Percentiles rank a stretch among this genome's conserved stretches.
These are phyloP conservation scores for Felis chaus DNA, from an alignment of 2,113 vertebrate genomes.

Conservation along the genomic window DNA sequence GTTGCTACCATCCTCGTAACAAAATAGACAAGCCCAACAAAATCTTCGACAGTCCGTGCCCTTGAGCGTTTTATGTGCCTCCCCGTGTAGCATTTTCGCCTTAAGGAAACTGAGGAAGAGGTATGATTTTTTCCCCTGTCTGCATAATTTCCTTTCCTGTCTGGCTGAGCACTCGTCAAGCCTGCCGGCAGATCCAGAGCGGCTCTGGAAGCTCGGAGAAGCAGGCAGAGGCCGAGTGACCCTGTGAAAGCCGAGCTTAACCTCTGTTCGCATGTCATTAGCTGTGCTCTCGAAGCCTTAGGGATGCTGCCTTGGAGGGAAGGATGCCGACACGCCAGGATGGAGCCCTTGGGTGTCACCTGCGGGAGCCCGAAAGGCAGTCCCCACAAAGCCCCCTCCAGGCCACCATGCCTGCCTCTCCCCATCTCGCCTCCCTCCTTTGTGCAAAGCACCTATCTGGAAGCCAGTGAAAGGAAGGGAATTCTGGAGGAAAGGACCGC, in stretches of 20 bases:
- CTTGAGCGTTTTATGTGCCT: background rate
- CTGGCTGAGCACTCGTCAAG: background rate
- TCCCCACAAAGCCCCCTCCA: too few species aligned
- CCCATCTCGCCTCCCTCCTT: background rate
- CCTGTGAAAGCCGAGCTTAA: background rate
- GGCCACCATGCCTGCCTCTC: background rate
- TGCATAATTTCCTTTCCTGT: background rate
- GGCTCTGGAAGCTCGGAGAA: background rate
- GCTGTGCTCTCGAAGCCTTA: rapidly evolving
- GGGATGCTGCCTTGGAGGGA: rapidly evolving
- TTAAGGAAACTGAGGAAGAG: background rate
- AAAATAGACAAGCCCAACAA: background rate
- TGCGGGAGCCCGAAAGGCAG: background rate
- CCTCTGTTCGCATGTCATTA: background rate
- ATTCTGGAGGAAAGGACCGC: background rate
- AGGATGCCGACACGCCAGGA: rapidly evolving
- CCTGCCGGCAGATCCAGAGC: rapidly evolving
- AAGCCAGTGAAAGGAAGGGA: background rate
- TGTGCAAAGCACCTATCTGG: background rate
- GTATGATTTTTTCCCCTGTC: background rate
- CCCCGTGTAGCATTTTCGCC: background rate
- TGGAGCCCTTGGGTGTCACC: background rate
- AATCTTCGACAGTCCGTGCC: background rate
- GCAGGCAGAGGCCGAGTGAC: background rate
- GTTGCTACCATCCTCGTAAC: background rate